A percentile compares a stretch with the other conserved stretches of the same genome.
Evolutionary conservation across 2,797 vertebrate genomes (phyloP).

Genomic region (Chelmon rostratus): DNA sequence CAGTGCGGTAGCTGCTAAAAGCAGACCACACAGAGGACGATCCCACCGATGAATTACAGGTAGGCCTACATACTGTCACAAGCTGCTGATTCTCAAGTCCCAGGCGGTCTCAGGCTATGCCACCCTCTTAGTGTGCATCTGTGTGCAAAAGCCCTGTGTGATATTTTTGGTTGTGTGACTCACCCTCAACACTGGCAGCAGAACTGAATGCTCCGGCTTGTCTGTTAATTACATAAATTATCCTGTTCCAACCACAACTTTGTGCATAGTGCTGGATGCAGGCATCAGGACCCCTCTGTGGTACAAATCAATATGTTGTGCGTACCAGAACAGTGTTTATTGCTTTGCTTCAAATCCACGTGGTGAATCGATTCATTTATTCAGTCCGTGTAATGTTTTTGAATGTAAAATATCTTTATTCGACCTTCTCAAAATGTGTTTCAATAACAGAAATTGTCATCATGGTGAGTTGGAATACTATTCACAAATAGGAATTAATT

Average conservation of each 20-base stretch:
- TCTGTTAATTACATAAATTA: constrained; percentile 61
- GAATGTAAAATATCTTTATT: constrained; percentile 87
- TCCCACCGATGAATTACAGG: constrained; percentile 57
- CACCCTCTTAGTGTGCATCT: constrained; percentile 58
- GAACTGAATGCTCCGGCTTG: constrained; percentile 35
- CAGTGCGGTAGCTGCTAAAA: constrained; percentile 21
- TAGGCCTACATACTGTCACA: constrained; percentile 47
- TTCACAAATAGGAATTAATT: constrained; percentile 81
- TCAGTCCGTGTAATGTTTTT: constrained; percentile 49
- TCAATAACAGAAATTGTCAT: constrained; percentile 81
- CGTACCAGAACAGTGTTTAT: background rate
- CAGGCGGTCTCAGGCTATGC: constrained; percentile 48
- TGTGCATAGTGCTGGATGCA: constrained; percentile 14
- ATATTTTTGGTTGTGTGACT: constrained; percentile 73
- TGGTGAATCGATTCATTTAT: background rate
- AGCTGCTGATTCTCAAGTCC: constrained; percentile 53
- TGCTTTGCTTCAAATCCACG: background rate
- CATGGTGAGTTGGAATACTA: constrained; percentile 79
- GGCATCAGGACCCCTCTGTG: constrained; percentile 16
- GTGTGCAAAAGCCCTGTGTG: constrained; percentile 47
- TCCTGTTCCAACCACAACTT: constrained; percentile 37
- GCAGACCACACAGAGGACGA: constrained; percentile 71
- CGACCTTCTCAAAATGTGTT: constrained; percentile 83
- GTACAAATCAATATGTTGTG: background rate
- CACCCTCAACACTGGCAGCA: constrained; percentile 50